A percentile compares a stretch with the other conserved stretches of the same genome.
Conservation (phyloP, 2,888 invertebrate species). For the Belgica antarctica region DNA sequence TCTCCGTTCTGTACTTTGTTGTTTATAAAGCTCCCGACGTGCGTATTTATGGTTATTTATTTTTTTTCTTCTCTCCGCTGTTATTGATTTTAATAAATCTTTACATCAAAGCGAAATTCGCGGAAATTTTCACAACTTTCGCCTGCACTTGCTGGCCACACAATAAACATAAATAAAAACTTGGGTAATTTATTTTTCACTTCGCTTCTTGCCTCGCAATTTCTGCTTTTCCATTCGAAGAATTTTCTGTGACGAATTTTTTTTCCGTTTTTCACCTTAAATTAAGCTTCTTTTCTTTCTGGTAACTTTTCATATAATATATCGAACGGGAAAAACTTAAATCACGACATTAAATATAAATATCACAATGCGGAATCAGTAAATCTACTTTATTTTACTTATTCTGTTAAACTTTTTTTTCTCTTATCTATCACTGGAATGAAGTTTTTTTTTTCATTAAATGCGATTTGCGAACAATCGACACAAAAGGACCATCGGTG, state of each 20-base stretch:
- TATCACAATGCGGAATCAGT: constrained; percentile 22
- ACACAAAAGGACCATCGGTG: constrained; percentile 40
- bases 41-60: constrained; percentile 32
- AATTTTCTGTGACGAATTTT: constrained; percentile 3
- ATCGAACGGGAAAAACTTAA: constrained; percentile 26
- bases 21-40: constrained; percentile 26
- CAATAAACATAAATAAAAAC: neutral
- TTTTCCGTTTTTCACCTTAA: neutral
- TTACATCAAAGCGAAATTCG: constrained; percentile 27
- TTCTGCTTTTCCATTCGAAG: neutral
- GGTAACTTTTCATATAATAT: neutral
- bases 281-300: neutral
- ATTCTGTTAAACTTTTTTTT: neutral
- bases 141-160: neutral
- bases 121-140: neutral
- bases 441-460: constrained; percentile 1
- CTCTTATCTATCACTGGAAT: constrained; percentile 27
- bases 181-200: too few relatives aligned
- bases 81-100: constrained; percentile 30
- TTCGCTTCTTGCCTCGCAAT: neutral
- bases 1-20: neutral
- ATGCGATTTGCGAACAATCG: constrained; percentile 21
- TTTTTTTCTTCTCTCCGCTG: constrained; percentile 17
- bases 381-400: neutral
- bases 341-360: constrained; percentile 12